Base-by-base conservation (phyloP, 2,797 vertebrate genomes). In the Myotis findleyi region DNA sequence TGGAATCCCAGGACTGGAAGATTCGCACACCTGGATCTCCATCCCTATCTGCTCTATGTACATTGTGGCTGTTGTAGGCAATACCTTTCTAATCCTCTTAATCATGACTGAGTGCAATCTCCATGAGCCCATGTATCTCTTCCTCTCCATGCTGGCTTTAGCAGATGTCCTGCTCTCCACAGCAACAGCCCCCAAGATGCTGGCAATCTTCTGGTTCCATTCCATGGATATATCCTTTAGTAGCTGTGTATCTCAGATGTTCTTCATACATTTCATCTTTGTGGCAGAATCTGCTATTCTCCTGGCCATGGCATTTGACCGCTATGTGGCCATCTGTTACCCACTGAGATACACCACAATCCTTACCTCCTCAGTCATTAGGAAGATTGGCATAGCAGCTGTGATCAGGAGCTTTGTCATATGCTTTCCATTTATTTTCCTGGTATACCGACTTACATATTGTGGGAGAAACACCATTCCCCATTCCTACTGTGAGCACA, bases 221-320 rank as follows among this genome's bases (percentile, higher is more conserved):
- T 64, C 51, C 27, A 68, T 8, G 10, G 33, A 30, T 7, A 95
- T 96, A 68, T 91, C 93, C 17, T 96, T 98, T 68, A 76, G 72
- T 0, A 96, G 97, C 68, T 98, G 98, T 93, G 98, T 98, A 62
- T 27, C 97, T 3, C 98, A 99, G 95, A 98, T 98, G 98, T 97
- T 97, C 62, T 96, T 98, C 92, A 98, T 98, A 49, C 97, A 98
- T 87, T 96, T 95, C 30, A 90, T 97, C 41, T 97, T 97, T 89
- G 96, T 90, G 30, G 59, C 80, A 62, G 97, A 98, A 89, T 98
- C 97, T 36, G 97, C 97, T 14, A 64, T 98, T 87, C 96, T 98
- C 6, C 66, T 97, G 33, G 97, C 97, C n/a, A 98, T 99, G 98
- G 98, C 98, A 0, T 98, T 97, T 3, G 98, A 99, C 83, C 96